Evolutionary conservation across 2,113 vertebrate genomes (phyloP), one percentile per base, ranked within the genome.

Genomic region (Elachura formosa): DNA sequence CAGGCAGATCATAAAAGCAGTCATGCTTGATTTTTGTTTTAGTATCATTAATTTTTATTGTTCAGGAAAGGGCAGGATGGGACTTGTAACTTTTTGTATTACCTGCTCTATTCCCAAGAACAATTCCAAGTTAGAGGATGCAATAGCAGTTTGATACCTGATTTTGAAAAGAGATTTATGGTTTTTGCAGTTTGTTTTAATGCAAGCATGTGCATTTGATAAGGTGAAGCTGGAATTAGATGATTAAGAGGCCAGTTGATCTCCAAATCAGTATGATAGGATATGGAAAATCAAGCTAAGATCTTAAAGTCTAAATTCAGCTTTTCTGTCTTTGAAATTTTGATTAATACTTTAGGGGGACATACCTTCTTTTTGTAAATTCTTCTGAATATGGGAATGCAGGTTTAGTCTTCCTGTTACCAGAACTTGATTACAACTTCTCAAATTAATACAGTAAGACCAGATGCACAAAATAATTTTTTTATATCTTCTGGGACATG

Each of bases 21-120:
- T 73, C n/a, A 41, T 25, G 14, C 18, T 12, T 63, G 25, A 49
- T 34, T 40, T 82, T 74, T 66, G 11, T 18, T 36, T 69, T 52
- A 46, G 11, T 80, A 48, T 31, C 49, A 16, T 3, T 52, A 3
- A 74, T 67, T 59, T 67, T 63, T 83, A 34, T 76, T 82, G 38
- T 54, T 63, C 1, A 4, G 29, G 34, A 24, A 67, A 84, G 51
- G 38, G 20, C 0, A 0, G 31, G 17, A 20, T 5, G 7, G 36
- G 25, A n/a, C 8, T 66, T 3, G 19, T 64, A 56, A 84, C 20
- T 6, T 59, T 17, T 45, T 69, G 6, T 34, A 38, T 66, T 12
- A 41, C 3, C 31, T 83, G 33, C 20, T 84, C 2, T 55, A 12
- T 56, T 91, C 14, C 29, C 31, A 67, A 54, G 52, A 78, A 36